These are phyloP conservation scores for Epizoanthus scotinus DNA, from an alignment of 92 coral and sea anemone genomes.

Conservation along the genomic window DNA sequence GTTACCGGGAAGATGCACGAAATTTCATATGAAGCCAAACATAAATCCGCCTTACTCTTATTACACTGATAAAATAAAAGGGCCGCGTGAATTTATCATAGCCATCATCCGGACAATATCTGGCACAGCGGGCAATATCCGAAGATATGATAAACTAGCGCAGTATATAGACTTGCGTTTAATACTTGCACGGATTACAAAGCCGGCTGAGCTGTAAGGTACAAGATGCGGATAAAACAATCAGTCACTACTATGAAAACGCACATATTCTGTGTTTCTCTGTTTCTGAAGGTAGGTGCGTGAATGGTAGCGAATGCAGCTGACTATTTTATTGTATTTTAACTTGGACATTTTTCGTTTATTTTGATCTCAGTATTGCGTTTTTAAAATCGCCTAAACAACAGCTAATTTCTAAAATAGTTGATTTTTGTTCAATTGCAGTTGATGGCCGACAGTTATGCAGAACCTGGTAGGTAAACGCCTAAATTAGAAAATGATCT, in stretches of 20 bases:
- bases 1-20: neutral
- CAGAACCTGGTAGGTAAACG: neutral
- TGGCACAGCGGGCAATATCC: neutral
- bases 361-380: neutral
- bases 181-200: neutral
- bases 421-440: neutral
- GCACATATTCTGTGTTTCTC: neutral
- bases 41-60: neutral
- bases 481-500: neutral
- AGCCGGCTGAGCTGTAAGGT: neutral
- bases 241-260: neutral
- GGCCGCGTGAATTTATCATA: neutral
- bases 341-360: neutral
- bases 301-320: neutral
- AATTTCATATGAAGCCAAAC: neutral
- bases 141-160: neutral
- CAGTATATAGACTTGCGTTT: neutral
- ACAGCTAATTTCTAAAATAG: too few species aligned
- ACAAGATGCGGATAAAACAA: neutral
- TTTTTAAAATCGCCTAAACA: neutral
- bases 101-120: neutral
- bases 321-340: neutral
- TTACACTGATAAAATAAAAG: neutral
- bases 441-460: neutral
- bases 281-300: neutral